These are phyloP conservation scores for Lordiphosa collinella DNA, from an alignment of 1,140 invertebrate species.

Conservation along the genomic window DNA sequence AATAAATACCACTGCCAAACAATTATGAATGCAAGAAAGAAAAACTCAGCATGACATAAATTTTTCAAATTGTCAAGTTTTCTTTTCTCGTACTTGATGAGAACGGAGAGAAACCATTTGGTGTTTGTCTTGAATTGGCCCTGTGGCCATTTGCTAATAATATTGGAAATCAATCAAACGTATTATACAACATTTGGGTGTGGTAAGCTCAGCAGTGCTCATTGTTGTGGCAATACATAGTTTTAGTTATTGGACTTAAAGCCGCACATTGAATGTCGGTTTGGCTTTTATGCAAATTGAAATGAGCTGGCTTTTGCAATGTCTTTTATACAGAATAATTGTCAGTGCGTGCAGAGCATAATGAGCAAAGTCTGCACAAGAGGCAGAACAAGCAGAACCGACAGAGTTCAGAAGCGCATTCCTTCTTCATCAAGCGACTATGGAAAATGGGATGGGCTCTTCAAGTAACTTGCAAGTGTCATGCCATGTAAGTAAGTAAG, in stretches of 20 bases:
- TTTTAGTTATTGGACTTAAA: constrained; percentile 23
- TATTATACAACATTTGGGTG: constrained; percentile 41
- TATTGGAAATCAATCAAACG: constrained; percentile 61
- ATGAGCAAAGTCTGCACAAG: constrained; percentile 32
- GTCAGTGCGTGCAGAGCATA: constrained; percentile 68
- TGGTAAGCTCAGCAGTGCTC: constrained; percentile 17
- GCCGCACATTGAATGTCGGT: constrained; percentile 31
- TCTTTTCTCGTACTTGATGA: too few relatives aligned
- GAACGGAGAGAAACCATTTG: background rate
- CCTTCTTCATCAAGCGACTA: constrained; percentile 6
- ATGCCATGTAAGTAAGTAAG: too few relatives aligned
- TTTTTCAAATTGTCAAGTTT: constrained; percentile 47
- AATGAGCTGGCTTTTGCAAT: constrained; percentile 62
- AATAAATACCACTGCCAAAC: constrained; percentile 70
- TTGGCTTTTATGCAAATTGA: constrained; percentile 69
- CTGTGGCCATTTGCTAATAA: constrained; percentile 25
- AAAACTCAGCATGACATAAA: constrained; percentile 72
- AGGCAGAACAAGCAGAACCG: constrained; percentile 11
- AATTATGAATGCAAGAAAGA: constrained; percentile 72
- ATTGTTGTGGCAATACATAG: constrained; percentile 19
- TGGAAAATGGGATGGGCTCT: constrained; percentile 20
- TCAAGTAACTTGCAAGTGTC: constrained; percentile 2
- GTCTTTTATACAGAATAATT: constrained; percentile 74
- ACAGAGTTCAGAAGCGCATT: constrained; percentile 40
- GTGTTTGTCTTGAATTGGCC: background rate